Base-by-base conservation (phyloP, 2,797 vertebrate genomes). In the Argyrosomus regius region DNA sequence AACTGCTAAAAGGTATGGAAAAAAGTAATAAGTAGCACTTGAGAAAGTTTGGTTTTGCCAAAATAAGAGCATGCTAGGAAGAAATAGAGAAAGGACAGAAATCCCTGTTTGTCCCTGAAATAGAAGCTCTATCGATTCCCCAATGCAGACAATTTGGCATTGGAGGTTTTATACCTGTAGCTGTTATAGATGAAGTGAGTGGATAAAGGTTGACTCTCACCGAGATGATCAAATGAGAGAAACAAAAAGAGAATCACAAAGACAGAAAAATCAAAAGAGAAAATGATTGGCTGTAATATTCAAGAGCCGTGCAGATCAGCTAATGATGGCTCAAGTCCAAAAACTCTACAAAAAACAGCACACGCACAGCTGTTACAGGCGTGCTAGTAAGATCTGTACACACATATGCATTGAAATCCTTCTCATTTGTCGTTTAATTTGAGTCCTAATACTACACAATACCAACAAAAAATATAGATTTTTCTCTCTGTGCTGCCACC, bases 111-210 rank as follows among this genome's bases (percentile, higher is more conserved):
- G 59, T 72, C 54, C 60, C 71, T 67, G 41, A 84, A 74, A 88
- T 28, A 70, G 75, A 88, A 90, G 71, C 64, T 66, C 22, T 53
- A 82, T 89, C 3, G 60, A 88, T 90, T 63, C 74, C 57, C 43
- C 48, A 66, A 66, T 48, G 64, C 43, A 72, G 63, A 86, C 60
- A 59, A 85, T 89, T 85, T 84, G 54, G 50, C 79, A 84, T 62
- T 46, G 66, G 76, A 82, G 49, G 54, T 77, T 56, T 78, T 76
- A 54, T 66, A 65, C 46, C 35, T 26, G 63, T 57, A 63, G 64
- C 77, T 80, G 63, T 80, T 78, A 46, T 35, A 69, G 75, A 80
- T 65, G 72, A 82, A 85, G 71, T 58, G 56, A 45, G 26, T n/a
- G 50, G 48, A 59, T 73, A 72, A 72, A 63, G 22, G 50, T 20